These are phyloP conservation scores for Oreamnos americanus DNA, from an alignment of 2,113 vertebrate genomes.

Conservation along the genomic window DNA sequence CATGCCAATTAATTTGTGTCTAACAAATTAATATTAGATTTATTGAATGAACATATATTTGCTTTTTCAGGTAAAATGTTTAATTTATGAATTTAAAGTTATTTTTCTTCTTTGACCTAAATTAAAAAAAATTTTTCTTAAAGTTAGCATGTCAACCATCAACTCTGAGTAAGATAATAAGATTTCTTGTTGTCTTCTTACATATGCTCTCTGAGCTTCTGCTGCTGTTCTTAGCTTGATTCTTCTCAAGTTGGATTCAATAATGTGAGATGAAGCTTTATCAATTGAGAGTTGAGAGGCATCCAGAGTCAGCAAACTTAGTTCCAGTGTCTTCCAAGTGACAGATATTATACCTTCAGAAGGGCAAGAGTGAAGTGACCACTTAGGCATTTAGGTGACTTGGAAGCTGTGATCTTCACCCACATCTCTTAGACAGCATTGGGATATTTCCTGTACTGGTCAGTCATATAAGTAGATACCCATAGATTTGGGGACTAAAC, in stretches of 20 bases:
- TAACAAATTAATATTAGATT: neutral
- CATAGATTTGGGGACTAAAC: neutral
- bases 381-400: neutral
- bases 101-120: neutral
- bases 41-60: neutral
- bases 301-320: neutral
- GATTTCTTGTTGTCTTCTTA: neutral
- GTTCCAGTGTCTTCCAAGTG: neutral
- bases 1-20: neutral
- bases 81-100: neutral
- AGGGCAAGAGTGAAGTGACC: neutral
- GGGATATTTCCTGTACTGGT: neutral
- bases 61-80: neutral
- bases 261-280: neutral
- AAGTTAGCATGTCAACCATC: neutral
- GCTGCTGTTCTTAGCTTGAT: neutral
- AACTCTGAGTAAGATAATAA: neutral
- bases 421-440: neutral
- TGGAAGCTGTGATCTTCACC: neutral
- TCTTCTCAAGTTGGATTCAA: neutral
- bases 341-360: neutral
- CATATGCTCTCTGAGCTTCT: neutral
- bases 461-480: neutral
- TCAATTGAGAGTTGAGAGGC: neutral
- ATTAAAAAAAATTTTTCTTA: neutral